Percentiles rank a stretch among this genome's conserved stretches.
phyloP scores from a whole-genome alignment of 2,113 vertebrate species.

The Tylochromis polylepis region DNA sequence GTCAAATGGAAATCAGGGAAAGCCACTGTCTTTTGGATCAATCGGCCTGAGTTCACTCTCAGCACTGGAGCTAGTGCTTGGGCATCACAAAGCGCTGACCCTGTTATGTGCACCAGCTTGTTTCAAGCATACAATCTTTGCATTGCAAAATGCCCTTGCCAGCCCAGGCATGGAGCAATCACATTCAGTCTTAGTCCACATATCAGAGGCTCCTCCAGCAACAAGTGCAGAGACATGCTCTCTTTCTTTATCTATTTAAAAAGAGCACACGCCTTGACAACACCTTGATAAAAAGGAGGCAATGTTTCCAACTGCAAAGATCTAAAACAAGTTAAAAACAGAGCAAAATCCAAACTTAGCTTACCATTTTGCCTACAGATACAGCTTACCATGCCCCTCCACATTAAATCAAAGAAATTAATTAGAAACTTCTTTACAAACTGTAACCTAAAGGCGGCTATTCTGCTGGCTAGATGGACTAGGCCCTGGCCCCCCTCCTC shows the following conservation, averaged over 20 bases:
- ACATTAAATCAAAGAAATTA: too few species aligned
- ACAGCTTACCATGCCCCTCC: background rate
- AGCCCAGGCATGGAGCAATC: background rate
- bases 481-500: too few species aligned
- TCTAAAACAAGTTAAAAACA: background rate
- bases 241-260: background rate
- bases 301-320: background rate
- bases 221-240: background rate
- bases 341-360: background rate
- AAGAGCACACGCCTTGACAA: background rate
- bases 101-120: background rate
- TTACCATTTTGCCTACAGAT: background rate
- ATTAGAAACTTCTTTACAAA: too few species aligned
- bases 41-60: background rate
- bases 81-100: too few species aligned
- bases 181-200: rapidly evolving
- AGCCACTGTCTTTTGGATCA: background rate
- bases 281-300: too few species aligned
- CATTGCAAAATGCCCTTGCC: background rate
- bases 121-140: background rate
- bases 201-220: background rate
- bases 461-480: too few species aligned
- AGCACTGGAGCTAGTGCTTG: background rate
- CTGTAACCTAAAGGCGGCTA: too few species aligned
- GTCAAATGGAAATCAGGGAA: background rate